Conservation (phyloP, 2,797 vertebrate genomes). For the Eidolon dupreanum region DNA sequence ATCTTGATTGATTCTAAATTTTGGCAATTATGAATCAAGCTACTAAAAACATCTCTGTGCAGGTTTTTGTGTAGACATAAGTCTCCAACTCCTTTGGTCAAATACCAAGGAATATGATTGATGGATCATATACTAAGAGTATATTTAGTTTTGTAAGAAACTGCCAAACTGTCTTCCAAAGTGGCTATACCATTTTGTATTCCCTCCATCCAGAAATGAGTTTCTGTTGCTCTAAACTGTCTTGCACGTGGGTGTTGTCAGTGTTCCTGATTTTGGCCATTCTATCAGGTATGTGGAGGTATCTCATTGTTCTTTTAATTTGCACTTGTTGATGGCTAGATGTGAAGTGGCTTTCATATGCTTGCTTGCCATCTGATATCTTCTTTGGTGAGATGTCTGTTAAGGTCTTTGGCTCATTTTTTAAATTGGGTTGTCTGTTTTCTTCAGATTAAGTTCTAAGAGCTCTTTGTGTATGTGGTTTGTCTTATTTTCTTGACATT, state of each 20-base stretch:
- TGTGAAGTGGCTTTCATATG: background rate
- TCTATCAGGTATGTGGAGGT: background rate
- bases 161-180: too few species aligned
- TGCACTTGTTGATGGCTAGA: too few species aligned
- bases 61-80: too few species aligned
- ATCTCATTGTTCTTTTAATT: too few species aligned
- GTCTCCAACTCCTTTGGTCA: too few species aligned
- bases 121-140: background rate
- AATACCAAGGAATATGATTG: background rate
- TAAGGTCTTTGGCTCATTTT: background rate
- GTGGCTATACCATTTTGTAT: background rate
- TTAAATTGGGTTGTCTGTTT: background rate
- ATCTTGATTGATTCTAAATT: background rate
- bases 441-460: background rate
- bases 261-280: background rate
- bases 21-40: constrained; percentile 10
- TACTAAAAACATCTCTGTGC: too few species aligned
- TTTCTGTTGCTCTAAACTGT: background rate
- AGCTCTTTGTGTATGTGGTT: background rate
- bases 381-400: background rate
- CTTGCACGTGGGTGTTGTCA: background rate
- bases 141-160: too few species aligned
- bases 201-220: background rate
- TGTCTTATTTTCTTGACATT: background rate
- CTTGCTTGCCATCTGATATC: background rate